Conservation (phyloP, 2,113 vertebrate species). For the Cervus canadensis region DNA sequence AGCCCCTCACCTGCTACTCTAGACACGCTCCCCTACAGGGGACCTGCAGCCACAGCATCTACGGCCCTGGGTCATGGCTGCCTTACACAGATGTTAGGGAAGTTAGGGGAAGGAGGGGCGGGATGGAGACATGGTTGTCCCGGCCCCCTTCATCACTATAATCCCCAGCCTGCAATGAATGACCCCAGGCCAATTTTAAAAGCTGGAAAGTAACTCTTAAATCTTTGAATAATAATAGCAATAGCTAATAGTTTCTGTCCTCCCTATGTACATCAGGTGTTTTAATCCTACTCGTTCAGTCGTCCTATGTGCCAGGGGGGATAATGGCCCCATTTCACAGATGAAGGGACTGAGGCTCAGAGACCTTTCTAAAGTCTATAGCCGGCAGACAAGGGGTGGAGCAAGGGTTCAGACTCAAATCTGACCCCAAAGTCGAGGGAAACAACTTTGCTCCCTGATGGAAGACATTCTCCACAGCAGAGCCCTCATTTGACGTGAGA, state of each 20-base stretch:
- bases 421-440: background rate
- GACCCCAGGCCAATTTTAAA: background rate
- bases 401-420: background rate
- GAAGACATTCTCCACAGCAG: rapidly evolving
- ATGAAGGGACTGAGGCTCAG: background rate
- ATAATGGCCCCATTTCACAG: background rate
- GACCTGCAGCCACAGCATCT: background rate
- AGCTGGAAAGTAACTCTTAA: background rate
- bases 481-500: background rate
- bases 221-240: background rate
- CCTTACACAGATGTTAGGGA: background rate
- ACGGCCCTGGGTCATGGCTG: background rate
- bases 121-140: background rate
- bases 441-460: background rate
- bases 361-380: background rate
- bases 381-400: background rate
- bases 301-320: background rate
- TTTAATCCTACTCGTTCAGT: background rate
- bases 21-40: background rate
- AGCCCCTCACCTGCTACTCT: background rate
- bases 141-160: background rate
- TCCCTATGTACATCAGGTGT: background rate
- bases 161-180: background rate
- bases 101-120: background rate
- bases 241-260: background rate